phyloP scores from a whole-genome alignment of 2,113 vertebrate species.

The Gorsachius goisagi region DNA sequence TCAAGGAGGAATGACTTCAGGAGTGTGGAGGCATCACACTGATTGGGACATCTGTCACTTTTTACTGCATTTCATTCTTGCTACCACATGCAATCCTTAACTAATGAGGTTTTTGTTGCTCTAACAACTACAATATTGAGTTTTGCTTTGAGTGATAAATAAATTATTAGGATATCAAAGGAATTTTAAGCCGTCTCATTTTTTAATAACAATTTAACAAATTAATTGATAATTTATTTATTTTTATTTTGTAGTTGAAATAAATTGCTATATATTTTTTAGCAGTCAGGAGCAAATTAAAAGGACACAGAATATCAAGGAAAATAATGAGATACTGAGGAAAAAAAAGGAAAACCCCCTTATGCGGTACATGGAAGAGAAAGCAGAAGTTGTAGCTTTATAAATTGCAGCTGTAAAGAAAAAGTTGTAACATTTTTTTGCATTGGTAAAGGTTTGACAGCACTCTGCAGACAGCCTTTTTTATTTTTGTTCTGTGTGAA shows the following conservation, averaged over 20 bases:
- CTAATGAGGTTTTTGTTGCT: not conserved
- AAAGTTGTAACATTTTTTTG: not conserved
- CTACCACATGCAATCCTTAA: not conserved
- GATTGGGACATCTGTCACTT: not conserved
- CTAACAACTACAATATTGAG: not conserved
- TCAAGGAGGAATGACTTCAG: not conserved
- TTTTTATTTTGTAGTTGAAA: not conserved
- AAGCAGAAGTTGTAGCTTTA: not conserved
- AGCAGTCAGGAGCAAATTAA: not conserved
- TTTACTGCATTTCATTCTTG: not conserved
- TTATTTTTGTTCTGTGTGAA: not conserved
- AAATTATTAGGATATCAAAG: not conserved
- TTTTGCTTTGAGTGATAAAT: not conserved
- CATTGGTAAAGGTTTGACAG: not conserved
- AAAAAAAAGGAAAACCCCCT: rapidly evolving
- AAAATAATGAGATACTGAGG: not conserved
- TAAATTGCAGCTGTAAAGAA: not conserved
- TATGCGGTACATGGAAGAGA: not conserved
- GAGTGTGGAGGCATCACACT: not conserved
- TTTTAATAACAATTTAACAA: not conserved
- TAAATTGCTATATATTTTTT: not conserved
- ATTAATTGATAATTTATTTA: not conserved
- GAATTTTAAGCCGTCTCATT: not conserved
- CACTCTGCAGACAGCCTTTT: not conserved
- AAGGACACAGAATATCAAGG: not conserved